A percentile compares a stretch with the other conserved stretches of the same genome.
phyloP scores from a whole-genome alignment of 2,888 invertebrate genomes.

The Venustoraphidia nigricollis region DNA sequence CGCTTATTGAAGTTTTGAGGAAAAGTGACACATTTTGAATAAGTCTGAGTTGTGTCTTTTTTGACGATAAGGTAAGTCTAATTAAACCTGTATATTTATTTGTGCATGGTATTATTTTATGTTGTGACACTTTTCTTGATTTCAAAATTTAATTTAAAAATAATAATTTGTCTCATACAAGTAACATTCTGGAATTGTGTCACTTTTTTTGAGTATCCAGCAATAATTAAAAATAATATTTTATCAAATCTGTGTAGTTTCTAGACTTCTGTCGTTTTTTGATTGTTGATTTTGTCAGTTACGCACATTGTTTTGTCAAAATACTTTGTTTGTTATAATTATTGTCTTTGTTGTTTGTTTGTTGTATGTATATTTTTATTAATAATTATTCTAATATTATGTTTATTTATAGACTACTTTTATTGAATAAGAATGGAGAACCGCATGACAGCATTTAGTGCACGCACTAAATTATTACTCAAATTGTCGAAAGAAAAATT shows the following conservation, averaged over 20 bases:
- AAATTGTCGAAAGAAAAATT: conserved; percentile 4
- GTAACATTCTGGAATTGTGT: conserved; percentile 3
- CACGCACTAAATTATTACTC: conserved; percentile 4
- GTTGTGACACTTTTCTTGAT: conserved; percentile 4
- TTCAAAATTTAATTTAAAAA: conserved; percentile 1
- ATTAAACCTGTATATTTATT: conserved; percentile 3
- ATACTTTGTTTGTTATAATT: no score
- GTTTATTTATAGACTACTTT: not conserved
- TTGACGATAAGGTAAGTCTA: conserved; percentile 5
- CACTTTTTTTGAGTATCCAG: conserved; percentile 2
- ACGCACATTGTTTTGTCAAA: no score
- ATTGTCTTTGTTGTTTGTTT: no score
- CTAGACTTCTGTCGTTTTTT: no score
- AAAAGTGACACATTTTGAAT: conserved; percentile 3
- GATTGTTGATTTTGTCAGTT: no score
- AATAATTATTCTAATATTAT: conserved; percentile 1
- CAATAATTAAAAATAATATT: conserved; percentile 1
- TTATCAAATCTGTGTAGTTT: conserved; percentile 2
- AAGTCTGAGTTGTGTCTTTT: conserved; percentile 1
- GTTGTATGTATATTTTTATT: conserved; percentile 1
- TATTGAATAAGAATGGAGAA: conserved; percentile 1
- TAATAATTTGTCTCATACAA: conserved; percentile 1
- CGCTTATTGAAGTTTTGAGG: conserved; percentile 1
- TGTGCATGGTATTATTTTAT: conserved; percentile 5
- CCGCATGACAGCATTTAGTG: not conserved